Conservation (phyloP, 2,113 vertebrate species). For the Gila orcuttii region DNA sequence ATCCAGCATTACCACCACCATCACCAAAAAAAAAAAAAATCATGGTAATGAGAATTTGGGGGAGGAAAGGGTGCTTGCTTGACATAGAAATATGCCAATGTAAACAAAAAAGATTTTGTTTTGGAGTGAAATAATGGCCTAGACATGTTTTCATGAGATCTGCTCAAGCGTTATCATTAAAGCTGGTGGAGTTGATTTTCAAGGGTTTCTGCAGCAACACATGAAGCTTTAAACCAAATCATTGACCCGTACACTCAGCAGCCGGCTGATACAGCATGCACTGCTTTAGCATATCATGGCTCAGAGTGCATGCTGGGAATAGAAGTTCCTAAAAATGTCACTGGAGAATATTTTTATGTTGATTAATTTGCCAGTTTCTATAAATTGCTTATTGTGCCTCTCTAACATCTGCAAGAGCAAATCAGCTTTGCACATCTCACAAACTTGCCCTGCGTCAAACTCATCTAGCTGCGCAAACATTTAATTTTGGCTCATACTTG, state of each 20-base stretch:
- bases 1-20: too few species aligned
- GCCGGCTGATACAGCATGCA: slow-evolving; percentile 33
- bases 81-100: neutral
- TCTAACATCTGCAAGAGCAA: slow-evolving; percentile 37
- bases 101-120: neutral
- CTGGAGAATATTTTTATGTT: slow-evolving; percentile 3
- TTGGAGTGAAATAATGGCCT: neutral
- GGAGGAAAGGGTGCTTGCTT: neutral
- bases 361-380: slow-evolving; percentile 12
- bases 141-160: neutral
- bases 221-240: slow-evolving; percentile 9
- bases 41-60: neutral
- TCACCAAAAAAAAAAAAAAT: too few species aligned
- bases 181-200: slow-evolving; percentile 6
- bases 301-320: slow-evolving; percentile 34
- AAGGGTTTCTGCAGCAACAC: neutral
- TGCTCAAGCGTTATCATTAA: neutral
- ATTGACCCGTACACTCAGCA: neutral
- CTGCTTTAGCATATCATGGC: slow-evolving; percentile 31
- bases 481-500: neutral
- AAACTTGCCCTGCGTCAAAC: slow-evolving; percentile 23
- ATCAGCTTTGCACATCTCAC: slow-evolving; percentile 26
- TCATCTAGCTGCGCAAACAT: neutral
- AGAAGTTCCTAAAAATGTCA: neutral
- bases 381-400: neutral